These are phyloP conservation scores for Scolopax mira DNA, from an alignment of 2,113 vertebrate genomes.

Conservation along the genomic window DNA sequence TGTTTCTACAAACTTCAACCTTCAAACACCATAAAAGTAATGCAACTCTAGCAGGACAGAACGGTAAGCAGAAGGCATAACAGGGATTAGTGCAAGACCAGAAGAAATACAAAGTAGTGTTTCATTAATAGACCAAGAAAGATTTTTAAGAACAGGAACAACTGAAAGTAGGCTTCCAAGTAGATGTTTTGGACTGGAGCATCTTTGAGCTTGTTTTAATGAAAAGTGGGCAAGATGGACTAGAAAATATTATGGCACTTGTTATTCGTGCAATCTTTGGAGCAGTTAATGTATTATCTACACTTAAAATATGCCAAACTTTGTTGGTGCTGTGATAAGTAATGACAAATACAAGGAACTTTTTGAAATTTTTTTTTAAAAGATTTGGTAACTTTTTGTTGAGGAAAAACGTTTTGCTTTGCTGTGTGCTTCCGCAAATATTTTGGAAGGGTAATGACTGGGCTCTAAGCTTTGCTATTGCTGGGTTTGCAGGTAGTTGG, in stretches of 20 bases:
- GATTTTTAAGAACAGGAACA: not conserved
- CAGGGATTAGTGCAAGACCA: not conserved
- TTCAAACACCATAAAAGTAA: not conserved
- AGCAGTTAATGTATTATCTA: not conserved
- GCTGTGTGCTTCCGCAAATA: not conserved
- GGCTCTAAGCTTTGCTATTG: not conserved
- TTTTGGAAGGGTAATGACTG: not conserved
- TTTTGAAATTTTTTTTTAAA: not conserved
- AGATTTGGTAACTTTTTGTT: not conserved
- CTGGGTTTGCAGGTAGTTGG: not conserved
- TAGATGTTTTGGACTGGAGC: rapidly evolving
- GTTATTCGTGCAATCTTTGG: rapidly evolving
- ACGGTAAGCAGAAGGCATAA: not conserved
- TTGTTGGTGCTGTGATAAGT: not conserved
- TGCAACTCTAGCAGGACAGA: not conserved
- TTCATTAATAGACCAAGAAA: not conserved
- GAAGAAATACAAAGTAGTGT: not conserved
- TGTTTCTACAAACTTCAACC: not conserved
- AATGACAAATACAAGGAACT: not conserved
- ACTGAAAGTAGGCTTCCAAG: not conserved
- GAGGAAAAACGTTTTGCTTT: not conserved
- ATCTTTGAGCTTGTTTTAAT: not conserved
- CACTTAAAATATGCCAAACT: not conserved
- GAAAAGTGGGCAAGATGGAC: not conserved
- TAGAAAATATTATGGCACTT: not conserved